phyloP scores from a whole-genome alignment of 2,888 invertebrate species.

The Sepiola atlantica region DNA sequence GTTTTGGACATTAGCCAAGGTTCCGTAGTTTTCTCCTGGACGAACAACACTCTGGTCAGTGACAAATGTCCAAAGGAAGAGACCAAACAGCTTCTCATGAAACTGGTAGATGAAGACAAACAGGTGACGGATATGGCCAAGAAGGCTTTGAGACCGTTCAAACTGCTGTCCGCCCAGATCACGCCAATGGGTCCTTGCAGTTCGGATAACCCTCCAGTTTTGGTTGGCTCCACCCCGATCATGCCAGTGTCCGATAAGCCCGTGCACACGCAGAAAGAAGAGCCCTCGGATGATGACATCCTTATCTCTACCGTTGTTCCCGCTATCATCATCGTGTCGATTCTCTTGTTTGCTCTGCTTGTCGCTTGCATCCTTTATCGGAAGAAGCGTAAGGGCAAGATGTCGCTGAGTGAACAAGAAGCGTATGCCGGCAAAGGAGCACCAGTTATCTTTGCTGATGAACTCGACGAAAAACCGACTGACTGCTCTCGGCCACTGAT shows the following conservation, averaged over 20 bases:
- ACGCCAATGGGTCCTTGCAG: slow-evolving; percentile 75
- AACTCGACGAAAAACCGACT: slow-evolving; percentile 91
- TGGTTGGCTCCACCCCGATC: background rate
- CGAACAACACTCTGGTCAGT: slow-evolving; percentile 88
- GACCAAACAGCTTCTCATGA: slow-evolving; percentile 81
- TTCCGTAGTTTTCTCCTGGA: slow-evolving; percentile 79
- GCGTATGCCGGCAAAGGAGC: slow-evolving; percentile 79
- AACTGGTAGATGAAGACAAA: slow-evolving; percentile 73
- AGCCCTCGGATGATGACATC: slow-evolving; percentile 65
- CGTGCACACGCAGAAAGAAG: slow-evolving; percentile 45
- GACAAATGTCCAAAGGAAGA: slow-evolving; percentile 84
- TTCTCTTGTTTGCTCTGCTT: slow-evolving; percentile 89
- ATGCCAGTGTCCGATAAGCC: slow-evolving; percentile 45
- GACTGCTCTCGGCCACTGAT: slow-evolving; percentile 89
- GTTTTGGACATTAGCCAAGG: slow-evolving; percentile 83
- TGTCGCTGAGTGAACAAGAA: slow-evolving; percentile 84
- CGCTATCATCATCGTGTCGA: slow-evolving; percentile 84
- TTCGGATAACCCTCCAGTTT: background rate
- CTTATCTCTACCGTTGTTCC: slow-evolving; percentile 89
- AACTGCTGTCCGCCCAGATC: slow-evolving; percentile 56
- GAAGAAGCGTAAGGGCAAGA: slow-evolving; percentile 85
- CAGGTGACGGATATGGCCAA: slow-evolving; percentile 64
- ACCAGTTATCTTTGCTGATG: slow-evolving; percentile 95
- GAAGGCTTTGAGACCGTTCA: slow-evolving; percentile 62
- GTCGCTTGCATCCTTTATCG: slow-evolving; percentile 92